Percentiles rank a stretch among this genome's conserved stretches.
These are phyloP conservation scores for Drosophila anomalata DNA, from an alignment of 2,888 invertebrate species.

Conservation along the genomic window DNA sequence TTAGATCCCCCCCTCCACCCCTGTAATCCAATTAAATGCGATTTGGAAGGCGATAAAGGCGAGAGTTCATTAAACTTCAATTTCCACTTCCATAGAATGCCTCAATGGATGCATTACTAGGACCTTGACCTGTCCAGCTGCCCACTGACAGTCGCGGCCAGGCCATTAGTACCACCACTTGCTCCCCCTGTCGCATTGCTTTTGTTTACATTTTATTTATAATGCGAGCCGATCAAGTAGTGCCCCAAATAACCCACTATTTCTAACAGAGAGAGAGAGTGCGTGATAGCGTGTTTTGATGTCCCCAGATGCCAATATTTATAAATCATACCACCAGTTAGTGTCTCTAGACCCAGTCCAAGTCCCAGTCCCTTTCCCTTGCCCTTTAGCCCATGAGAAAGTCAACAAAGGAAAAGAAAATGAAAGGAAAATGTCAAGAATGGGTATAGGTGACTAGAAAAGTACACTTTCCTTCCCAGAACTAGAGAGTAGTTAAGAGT, in stretches of 20 bases:
- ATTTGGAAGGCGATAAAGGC: constrained; percentile 4
- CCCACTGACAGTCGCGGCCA: not conserved
- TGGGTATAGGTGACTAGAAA: not conserved
- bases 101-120: constrained; percentile 19
- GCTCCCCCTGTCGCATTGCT: not conserved
- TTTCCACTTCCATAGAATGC: not conserved
- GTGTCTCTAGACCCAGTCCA: constrained; percentile 4
- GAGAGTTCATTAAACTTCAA: constrained; percentile 15
- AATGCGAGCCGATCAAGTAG: constrained; percentile 20
- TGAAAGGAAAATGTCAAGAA: not conserved
- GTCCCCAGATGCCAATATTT: constrained; percentile 27
- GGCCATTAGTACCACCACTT: not conserved
- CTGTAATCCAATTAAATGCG: constrained; percentile 41
- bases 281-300: constrained; percentile 12
- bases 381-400: not conserved
- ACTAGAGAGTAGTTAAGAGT: no score
- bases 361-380: constrained; percentile 3
- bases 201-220: constrained; percentile 18
- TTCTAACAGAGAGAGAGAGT: not conserved
- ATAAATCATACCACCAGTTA: constrained; percentile 21
- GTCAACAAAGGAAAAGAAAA: constrained; percentile 7
- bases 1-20: constrained; percentile 2
- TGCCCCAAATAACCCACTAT: not conserved
- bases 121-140: constrained; percentile 39
- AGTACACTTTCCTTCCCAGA: not conserved